Evolutionary conservation across 1,140 invertebrate genomes (phyloP), one percentile per base, ranked within the genome.

Genomic region (Daktulosphaira vitifoliae): DNA sequence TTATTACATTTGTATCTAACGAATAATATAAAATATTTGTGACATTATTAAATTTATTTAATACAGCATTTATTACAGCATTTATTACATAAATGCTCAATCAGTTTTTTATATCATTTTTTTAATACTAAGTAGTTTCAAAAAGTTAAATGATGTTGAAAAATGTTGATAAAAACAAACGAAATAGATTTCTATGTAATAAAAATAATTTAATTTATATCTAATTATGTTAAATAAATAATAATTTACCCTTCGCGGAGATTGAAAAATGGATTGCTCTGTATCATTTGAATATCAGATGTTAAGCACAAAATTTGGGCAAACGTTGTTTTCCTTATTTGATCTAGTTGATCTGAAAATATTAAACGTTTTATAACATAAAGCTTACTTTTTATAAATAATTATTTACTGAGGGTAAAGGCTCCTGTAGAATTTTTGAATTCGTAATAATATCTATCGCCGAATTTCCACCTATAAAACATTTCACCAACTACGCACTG

Each of bases 401-500:
- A 25, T 39, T 4, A 51, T 78, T 79, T 78, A 89, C 87, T 83
- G 74, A 79, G 73, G 5, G 84, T 86, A 71, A 92, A 91, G 42
- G 78, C 77, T 13, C 82, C 74, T 1, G 79, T 74, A 59, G 81
- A 78, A 56, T 82, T 79, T 3, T 81, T 81, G 68, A 84, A 84
- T 74, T 92, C 89, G 71, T 83, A 94, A 81, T 87, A 95, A 72
- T 78, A 87, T 65, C 89, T 76, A 75, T 95, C 91, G 5, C 87
- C 90, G 16, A 84, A 82, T 71, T 90, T 82, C 1, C 88, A 85
- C 64, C 85, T 78, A 68, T 84, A 88, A 74, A 96, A 96, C 74
- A 96, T 92, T 71, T 88, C 87, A 0, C 82, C 86, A 1, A 96
- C 76, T 64, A 97, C 89, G 70, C 92, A 95, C 2, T 89, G 80